These are phyloP conservation scores for Morpho achilles DNA, from an alignment of 2,888 invertebrate species.

Conservation along the genomic window DNA sequence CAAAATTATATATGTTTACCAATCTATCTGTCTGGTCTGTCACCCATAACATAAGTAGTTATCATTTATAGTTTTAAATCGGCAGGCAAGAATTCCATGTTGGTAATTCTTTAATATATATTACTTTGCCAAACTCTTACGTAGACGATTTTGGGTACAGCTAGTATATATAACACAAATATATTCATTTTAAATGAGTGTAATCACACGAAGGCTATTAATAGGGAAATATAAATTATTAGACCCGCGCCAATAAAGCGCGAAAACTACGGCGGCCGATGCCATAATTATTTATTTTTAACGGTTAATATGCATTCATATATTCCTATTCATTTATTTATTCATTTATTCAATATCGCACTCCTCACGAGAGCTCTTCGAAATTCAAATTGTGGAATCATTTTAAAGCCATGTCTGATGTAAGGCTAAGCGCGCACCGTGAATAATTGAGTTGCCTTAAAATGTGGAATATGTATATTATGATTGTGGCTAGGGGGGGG, in stretches of 20 bases:
- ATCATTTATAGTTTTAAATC: too few relatives aligned
- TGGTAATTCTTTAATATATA: too few relatives aligned
- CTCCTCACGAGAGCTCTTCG: conserved; percentile 24
- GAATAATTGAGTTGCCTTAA: not conserved
- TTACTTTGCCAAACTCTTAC: too few relatives aligned
- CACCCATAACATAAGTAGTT: too few relatives aligned
- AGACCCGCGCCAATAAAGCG: conserved; percentile 22
- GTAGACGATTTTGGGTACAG: too few relatives aligned
- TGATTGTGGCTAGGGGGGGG: too few relatives aligned
- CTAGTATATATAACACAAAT: not conserved
- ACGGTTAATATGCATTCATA: conserved; percentile 26
- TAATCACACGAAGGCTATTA: conserved; percentile 19
- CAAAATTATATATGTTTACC: too few relatives aligned
- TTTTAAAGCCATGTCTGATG: conserved; percentile 20
- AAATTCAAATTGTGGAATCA: conserved; percentile 27
- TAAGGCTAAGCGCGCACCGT: conserved; percentile 13
- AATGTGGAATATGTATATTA: not conserved
- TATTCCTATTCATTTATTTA: conserved; percentile 19
- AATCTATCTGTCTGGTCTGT: too few relatives aligned
- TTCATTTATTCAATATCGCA: conserved; percentile 23
- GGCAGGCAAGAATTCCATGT: too few relatives aligned
- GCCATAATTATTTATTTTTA: conserved; percentile 27
- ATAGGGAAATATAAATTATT: conserved; percentile 21
- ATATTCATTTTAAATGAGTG: conserved; percentile 5
- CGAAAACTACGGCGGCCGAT: conserved; percentile 24